phyloP scores from a whole-genome alignment of 2,797 vertebrate species.

The Cuniculus paca region DNA sequence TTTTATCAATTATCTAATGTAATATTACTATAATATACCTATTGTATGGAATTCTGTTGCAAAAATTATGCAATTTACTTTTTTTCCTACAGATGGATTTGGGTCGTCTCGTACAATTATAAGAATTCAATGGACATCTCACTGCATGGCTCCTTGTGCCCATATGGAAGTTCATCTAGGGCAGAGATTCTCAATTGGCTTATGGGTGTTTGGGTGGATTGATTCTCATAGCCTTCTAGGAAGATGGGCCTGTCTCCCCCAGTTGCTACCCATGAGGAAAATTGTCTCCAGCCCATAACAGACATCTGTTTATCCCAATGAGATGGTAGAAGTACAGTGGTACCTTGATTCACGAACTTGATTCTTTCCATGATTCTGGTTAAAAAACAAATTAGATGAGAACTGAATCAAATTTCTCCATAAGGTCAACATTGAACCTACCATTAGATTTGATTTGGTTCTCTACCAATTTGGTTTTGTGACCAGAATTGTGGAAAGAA shows the following conservation, averaged over 20 bases:
- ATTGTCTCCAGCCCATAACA: slow-evolving; percentile 10
- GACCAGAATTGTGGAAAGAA: not conserved
- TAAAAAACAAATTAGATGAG: not conserved
- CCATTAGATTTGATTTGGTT: not conserved
- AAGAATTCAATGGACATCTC: not conserved
- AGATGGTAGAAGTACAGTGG: not conserved
- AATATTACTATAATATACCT: not conserved
- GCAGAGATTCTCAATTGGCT: not conserved
- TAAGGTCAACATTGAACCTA: not conserved
- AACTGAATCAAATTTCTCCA: not conserved
- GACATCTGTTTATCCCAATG: slow-evolving; percentile 9
- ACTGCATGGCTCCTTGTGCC: not conserved
- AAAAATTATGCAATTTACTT: slow-evolving; percentile 21
- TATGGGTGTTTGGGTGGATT: slow-evolving; percentile 27
- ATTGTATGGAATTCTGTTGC: slow-evolving; percentile 7
- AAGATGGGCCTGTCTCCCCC: not conserved
- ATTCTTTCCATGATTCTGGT: not conserved
- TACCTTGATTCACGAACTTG: not conserved
- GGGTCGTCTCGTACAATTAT: slow-evolving; percentile 9
- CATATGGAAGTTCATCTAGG: slow-evolving; percentile 24
- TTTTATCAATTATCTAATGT: not conserved
- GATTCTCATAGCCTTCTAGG: not conserved
- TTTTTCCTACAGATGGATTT: slow-evolving; percentile 7
- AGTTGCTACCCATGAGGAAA: not conserved
- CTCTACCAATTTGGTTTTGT: not conserved